phyloP scores from a whole-genome alignment of 2,888 invertebrate species.

The Allolobophora icterica region DNA sequence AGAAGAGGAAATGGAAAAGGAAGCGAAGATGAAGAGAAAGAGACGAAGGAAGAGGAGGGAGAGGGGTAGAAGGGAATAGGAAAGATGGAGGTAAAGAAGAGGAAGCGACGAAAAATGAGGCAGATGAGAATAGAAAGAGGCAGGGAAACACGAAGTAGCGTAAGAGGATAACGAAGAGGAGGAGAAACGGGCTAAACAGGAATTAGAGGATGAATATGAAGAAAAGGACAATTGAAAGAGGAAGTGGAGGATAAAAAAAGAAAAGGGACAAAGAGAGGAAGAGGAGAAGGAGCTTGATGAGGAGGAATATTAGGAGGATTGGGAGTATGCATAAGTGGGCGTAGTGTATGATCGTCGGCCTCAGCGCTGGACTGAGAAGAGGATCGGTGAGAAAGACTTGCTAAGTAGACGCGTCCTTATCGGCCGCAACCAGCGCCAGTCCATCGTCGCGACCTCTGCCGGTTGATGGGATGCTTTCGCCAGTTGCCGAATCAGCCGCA shows the following conservation, averaged over 20 bases:
- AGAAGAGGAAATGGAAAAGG: background rate
- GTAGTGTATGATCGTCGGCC: too few relatives aligned
- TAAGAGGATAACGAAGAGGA: too few relatives aligned
- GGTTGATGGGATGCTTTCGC: background rate
- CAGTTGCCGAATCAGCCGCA: background rate
- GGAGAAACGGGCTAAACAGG: too few relatives aligned
- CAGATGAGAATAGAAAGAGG: background rate
- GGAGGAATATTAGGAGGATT: background rate
- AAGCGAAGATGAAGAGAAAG: background rate
- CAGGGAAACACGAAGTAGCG: too few relatives aligned
- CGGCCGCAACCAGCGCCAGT: background rate
- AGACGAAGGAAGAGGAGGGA: background rate
- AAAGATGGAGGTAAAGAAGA: too few relatives aligned
- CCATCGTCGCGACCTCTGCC: conserved; percentile 17
- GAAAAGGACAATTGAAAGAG: too few relatives aligned
- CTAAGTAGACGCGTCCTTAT: background rate
- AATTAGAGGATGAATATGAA: too few relatives aligned
- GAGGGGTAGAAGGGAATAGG: too few relatives aligned
- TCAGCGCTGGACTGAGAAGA: background rate
- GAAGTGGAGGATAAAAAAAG: too few relatives aligned
- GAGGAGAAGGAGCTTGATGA: too few relatives aligned
- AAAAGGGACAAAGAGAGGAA: too few relatives aligned
- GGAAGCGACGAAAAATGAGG: too few relatives aligned
- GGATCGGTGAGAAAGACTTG: background rate
- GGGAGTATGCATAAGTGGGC: background rate